Conservation (phyloP, 2,888 invertebrate species). For the Helicoverpa assulta region DNA sequence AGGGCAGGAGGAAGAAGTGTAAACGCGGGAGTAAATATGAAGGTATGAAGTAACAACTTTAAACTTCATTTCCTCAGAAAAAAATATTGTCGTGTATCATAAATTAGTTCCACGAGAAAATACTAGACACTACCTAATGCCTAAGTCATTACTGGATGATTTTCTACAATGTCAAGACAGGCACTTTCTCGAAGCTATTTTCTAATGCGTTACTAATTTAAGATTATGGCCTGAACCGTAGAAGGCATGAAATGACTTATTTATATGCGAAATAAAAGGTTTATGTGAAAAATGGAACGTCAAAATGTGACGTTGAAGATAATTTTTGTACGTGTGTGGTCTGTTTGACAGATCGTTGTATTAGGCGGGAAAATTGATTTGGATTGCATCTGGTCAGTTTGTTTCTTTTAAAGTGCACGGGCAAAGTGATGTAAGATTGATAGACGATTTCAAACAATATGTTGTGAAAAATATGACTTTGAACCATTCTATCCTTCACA, state of each 20-base stretch:
- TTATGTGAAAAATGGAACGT: slow-evolving; percentile 1
- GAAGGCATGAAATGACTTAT: not conserved
- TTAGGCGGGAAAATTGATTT: not conserved
- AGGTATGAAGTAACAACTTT: not conserved
- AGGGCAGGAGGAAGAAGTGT: too few relatives aligned
- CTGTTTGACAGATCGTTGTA: not conserved
- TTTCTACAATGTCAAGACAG: slow-evolving; percentile 25
- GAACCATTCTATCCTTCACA: not conserved
- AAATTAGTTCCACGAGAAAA: slow-evolving; percentile 51
- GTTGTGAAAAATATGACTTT: too few relatives aligned
- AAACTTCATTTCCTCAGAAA: not conserved
- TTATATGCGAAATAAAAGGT: not conserved
- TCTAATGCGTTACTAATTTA: slow-evolving; percentile 57
- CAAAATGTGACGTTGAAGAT: not conserved
- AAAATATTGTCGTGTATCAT: slow-evolving; percentile 21
- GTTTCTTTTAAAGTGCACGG: too few relatives aligned
- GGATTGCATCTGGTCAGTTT: not conserved
- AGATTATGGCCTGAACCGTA: slow-evolving; percentile 31
- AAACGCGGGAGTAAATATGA: too few relatives aligned
- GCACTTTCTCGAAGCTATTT: slow-evolving; percentile 39
- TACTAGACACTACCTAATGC: slow-evolving; percentile 33
- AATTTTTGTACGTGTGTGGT: not conserved
- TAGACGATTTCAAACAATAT: too few relatives aligned
- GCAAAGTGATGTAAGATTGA: too few relatives aligned
- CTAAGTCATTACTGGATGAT: slow-evolving; percentile 35